Base-by-base conservation (phyloP, 2,888 invertebrate genomes). In the Homarus gammarus region DNA sequence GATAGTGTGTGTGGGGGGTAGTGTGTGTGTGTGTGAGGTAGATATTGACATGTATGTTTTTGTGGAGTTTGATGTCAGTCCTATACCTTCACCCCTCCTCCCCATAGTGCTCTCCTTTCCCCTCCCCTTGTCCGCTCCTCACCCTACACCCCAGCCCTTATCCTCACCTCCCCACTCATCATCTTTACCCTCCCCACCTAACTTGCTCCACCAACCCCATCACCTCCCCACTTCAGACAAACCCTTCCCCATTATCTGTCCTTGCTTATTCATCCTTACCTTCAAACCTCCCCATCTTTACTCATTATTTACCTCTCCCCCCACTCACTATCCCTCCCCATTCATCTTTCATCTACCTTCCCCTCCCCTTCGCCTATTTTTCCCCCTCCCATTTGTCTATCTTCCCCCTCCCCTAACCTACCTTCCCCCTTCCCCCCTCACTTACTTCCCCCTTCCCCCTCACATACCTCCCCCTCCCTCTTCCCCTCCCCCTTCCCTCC, bases 371-470 rank as follows among this genome's bases (percentile, higher is more conserved):
- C 73, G 38, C 73, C 44, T 44, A n/a, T 38, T 44, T 38, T 73
- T 38, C 44, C 38, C 44, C 38, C 38, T 44, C 44, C 73, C n/a
- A n/a, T n/a, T n/a, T n/a, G n/a, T n/a, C n/a, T n/a, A n/a, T n/a
- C n/a, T n/a, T n/a, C n/a, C n/a, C n/a, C n/a, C n/a, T n/a, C n/a
- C n/a, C 68, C 22, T 10, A 0, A 10, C 22, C 22, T 31, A 2
- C 68, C 49, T 49, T 49, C 44, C 68, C 44, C 15, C 22, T 75
- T 75, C 15, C 44, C n/a, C 75, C 40, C 40, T 40, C 40, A 27
- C 75, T 40, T 44, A n/a, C 75, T 75, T 44, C 38, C 36, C 38
- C 38, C n/a, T n/a, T 73, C 38, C 44, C 38, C 44, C 73, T 73
- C n/a, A n/a, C n/a, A n/a, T 27, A n/a, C 73, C 38, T 44, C 27